These are phyloP conservation scores for Acanthosepion pharaonis DNA, from an alignment of 2,888 invertebrate genomes.

Conservation along the genomic window DNA sequence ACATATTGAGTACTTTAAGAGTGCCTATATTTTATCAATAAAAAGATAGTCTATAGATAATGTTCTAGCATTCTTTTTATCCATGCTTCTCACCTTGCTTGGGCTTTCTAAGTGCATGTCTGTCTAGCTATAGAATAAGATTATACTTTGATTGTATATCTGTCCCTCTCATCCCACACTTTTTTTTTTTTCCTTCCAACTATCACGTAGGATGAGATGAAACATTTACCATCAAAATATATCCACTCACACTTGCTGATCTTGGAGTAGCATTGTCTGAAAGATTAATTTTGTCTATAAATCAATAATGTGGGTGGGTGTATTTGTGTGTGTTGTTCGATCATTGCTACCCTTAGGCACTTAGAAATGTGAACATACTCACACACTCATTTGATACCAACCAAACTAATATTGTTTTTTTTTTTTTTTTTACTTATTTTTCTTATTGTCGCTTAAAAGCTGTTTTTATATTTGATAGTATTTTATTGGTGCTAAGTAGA, in stretches of 20 bases:
- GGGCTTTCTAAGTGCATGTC: not conserved
- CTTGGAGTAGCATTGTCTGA: not conserved
- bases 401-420: not conserved
- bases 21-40: constrained; percentile 18
- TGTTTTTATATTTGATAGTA: not conserved
- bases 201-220: not conserved
- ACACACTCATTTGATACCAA: not conserved
- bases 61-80: not conserved
- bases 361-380: not conserved
- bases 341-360: not conserved
- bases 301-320: not conserved
- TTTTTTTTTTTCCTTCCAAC: not conserved
- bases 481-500: not conserved
- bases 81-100: not conserved
- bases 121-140: not conserved
- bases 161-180: not conserved
- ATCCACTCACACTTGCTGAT: not conserved
- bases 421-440: not conserved
- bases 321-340: no score
- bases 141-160: not conserved
- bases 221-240: not conserved
- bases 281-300: not conserved
- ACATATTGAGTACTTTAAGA: not conserved
- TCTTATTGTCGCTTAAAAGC: not conserved
- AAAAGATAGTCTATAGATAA: not conserved